A percentile compares a stretch with the other conserved stretches of the same genome.
phyloP scores from a whole-genome alignment of 2,888 invertebrate genomes.

The Scaeva pyrastri region DNA sequence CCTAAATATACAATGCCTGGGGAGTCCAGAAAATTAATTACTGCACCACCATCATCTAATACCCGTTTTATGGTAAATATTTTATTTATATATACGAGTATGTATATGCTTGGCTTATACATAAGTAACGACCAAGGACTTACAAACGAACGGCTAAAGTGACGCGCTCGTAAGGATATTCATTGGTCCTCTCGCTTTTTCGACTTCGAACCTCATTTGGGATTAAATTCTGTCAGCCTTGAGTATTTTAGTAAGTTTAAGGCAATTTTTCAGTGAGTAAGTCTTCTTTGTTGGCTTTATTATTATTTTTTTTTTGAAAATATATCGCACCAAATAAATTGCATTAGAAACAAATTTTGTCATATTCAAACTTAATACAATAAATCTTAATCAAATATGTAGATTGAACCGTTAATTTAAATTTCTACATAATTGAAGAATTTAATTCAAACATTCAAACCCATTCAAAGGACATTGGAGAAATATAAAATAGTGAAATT shows the following conservation, averaged over 20 bases:
- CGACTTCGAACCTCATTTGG: constrained; percentile 49
- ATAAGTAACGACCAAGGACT: background rate
- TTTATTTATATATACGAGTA: background rate
- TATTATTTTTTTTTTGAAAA: too few species aligned
- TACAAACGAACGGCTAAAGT: background rate
- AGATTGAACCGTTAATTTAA: too few species aligned
- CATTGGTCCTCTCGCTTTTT: background rate
- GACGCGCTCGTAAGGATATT: background rate
- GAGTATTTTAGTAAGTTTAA: constrained; percentile 22
- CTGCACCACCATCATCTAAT: constrained; percentile 43
- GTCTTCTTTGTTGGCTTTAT: background rate
- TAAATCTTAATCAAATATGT: too few species aligned
- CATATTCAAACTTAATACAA: background rate
- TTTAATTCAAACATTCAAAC: too few species aligned
- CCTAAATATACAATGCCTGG: background rate
- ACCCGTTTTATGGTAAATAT: constrained; percentile 20
- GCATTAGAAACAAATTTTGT: background rate
- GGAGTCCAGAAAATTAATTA: constrained; percentile 65
- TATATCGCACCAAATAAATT: background rate
- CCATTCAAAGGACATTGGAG: too few species aligned
- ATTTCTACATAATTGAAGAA: too few species aligned
- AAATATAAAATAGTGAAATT: too few species aligned
- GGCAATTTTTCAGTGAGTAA: constrained; percentile 3
- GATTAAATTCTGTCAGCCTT: constrained; percentile 51
- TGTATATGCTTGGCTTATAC: background rate